Evolutionary conservation across 2,797 vertebrate species (phyloP).

Genomic region (Muscicapa comitata): DNA sequence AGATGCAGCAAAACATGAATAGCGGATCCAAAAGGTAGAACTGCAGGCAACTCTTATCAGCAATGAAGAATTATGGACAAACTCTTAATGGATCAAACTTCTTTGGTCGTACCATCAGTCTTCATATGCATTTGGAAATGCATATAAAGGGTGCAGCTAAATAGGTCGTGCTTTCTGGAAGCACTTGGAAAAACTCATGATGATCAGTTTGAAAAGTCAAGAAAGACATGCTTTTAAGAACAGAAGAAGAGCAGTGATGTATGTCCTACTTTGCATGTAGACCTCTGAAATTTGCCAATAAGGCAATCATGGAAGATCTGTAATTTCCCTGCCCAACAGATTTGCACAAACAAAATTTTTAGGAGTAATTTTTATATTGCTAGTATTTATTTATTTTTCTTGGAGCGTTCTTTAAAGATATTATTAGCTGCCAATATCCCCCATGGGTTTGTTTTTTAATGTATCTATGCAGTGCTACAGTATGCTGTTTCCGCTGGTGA

Average conservation of each 20-base stretch:
- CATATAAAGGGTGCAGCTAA: not conserved
- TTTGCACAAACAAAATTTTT: constrained; percentile 30
- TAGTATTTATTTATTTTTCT: constrained; percentile 75
- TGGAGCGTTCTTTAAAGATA: constrained; percentile 65
- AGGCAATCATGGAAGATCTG: not conserved
- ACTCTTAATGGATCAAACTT: not conserved
- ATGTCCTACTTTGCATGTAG: not conserved
- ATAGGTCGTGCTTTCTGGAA: not conserved
- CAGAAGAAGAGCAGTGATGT: not conserved
- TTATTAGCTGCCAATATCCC: constrained; percentile 77
- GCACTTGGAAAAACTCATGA: fast-evolving
- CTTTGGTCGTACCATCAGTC: not conserved
- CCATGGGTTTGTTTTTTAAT: constrained; percentile 77
- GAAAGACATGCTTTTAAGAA: not conserved
- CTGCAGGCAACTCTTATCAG: not conserved
- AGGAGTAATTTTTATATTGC: constrained; percentile 43
- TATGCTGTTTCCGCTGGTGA: constrained; percentile 76
- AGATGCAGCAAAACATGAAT: not conserved
- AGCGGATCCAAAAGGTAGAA: not conserved
- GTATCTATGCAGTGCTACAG: constrained; percentile 70
- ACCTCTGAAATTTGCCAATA: not conserved
- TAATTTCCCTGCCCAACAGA: not conserved
- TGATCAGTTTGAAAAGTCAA: not conserved
- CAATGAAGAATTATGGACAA: not conserved
- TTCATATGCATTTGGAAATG: not conserved